Evolutionary conservation across 2,888 invertebrate species (phyloP).

Genomic region (Arrhopalites spinosus): DNA sequence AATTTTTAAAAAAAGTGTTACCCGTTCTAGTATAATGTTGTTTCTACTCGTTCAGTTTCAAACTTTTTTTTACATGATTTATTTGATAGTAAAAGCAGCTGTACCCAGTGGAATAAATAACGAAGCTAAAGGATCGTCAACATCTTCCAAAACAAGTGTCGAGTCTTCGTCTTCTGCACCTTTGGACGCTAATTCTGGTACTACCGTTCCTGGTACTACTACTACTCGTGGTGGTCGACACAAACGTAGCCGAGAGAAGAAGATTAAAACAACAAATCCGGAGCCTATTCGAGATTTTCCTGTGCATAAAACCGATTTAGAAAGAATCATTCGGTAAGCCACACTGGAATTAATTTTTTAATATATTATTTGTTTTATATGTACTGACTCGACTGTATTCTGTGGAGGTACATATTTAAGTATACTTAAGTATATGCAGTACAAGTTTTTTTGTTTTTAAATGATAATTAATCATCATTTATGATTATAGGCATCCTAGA

Average conservation of each 20-base stretch:
- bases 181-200: not conserved
- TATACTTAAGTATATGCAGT: too few relatives aligned
- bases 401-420: too few relatives aligned
- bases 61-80: too few relatives aligned
- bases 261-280: constrained; percentile 39
- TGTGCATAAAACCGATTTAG: constrained; percentile 42
- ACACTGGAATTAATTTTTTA: too few relatives aligned
- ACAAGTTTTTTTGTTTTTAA: too few relatives aligned
- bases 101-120: not conserved
- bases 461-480: too few relatives aligned
- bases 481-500: constrained; percentile 37
- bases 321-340: constrained; percentile 37
- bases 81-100: not conserved
- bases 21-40: too few relatives aligned
- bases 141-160: not conserved
- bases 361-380: too few relatives aligned
- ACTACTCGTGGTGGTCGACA: constrained; percentile 8
- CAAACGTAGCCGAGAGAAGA: constrained; percentile 40
- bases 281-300: constrained; percentile 43
- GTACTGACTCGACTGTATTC: too few relatives aligned
- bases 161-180: not conserved
- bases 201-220: not conserved
- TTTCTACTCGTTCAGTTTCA: too few relatives aligned
- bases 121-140: not conserved
- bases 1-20: too few relatives aligned